Conservation (phyloP, 2,113 vertebrate species). For the Cebidichthys violaceus region DNA sequence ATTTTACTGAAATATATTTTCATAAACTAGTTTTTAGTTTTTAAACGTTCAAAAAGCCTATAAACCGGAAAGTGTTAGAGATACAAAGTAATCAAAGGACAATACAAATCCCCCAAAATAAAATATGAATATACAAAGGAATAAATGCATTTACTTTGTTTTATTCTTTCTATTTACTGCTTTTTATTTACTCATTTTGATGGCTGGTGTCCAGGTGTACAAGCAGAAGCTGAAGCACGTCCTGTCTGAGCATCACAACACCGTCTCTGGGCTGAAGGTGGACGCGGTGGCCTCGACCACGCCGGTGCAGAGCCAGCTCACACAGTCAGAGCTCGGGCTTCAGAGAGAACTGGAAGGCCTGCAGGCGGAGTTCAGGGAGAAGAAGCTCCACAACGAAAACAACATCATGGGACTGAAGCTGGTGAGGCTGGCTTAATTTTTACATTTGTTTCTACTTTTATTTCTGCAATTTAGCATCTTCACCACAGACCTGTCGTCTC, state of each 20-base stretch:
- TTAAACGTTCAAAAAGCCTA: no score
- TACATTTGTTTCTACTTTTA: no score
- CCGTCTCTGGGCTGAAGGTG: constrained; percentile 18
- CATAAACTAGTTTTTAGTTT: no score
- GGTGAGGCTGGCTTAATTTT: constrained; percentile 77
- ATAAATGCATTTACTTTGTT: neutral
- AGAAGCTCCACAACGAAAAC: constrained; percentile 81
- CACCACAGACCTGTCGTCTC: neutral
- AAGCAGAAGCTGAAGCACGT: constrained; percentile 74
- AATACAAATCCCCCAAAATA: no score
- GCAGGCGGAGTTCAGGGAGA: constrained; percentile 84
- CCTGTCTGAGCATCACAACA: constrained; percentile 44
- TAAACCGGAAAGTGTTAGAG: no score
- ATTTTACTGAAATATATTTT: no score
- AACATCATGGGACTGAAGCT: constrained; percentile 85
- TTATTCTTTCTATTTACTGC: neutral
- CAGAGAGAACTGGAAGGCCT: constrained; percentile 73
- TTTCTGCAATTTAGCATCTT: no score
- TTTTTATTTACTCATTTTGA: neutral
- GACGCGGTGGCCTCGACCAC: constrained; percentile 57
- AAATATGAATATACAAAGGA: no score
- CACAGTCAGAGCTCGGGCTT: constrained; percentile 78
- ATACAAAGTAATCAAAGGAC: no score
- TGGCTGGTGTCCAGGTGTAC: constrained; percentile 48
- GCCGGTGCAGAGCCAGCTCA: constrained; percentile 84